These are phyloP conservation scores for Okapia johnstoni DNA, from an alignment of 2,113 vertebrate genomes.

Conservation along the genomic window DNA sequence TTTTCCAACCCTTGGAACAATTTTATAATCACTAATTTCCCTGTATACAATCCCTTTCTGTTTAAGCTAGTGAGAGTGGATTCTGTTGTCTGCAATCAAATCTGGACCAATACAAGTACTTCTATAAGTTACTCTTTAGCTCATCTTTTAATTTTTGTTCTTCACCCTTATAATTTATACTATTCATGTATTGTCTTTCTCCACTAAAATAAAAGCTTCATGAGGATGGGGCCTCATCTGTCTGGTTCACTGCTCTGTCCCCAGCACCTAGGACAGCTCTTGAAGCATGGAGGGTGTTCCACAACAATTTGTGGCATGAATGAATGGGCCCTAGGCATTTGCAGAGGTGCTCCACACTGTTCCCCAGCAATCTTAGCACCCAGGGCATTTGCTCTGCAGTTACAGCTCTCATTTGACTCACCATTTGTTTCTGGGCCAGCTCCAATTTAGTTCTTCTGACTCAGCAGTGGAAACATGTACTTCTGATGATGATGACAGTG, in stretches of 20 bases:
- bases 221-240: background rate
- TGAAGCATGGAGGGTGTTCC: background rate
- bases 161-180: background rate
- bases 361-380: background rate
- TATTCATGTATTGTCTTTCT: background rate
- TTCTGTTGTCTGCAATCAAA: conserved; percentile 4
- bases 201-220: background rate
- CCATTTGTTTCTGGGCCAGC: conserved; percentile 37
- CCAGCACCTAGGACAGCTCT: background rate
- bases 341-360: background rate
- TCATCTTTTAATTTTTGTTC: background rate
- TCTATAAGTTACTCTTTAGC: background rate
- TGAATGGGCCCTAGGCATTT: background rate
- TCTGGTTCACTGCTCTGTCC: background rate
- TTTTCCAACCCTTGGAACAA: background rate
- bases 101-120: background rate
- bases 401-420: conserved; percentile 37
- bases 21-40: background rate
- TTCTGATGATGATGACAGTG: conserved; percentile 49
- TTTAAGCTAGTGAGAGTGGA: background rate
- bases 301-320: background rate
- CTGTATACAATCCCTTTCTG: background rate
- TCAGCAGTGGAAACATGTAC: conserved; percentile 58
- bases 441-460: conserved; percentile 55
- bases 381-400: background rate